A percentile compares a stretch with the other conserved stretches of the same genome.
Evolutionary conservation across 2,888 invertebrate genomes (phyloP).

Genomic region (Atherix ibis): DNA sequence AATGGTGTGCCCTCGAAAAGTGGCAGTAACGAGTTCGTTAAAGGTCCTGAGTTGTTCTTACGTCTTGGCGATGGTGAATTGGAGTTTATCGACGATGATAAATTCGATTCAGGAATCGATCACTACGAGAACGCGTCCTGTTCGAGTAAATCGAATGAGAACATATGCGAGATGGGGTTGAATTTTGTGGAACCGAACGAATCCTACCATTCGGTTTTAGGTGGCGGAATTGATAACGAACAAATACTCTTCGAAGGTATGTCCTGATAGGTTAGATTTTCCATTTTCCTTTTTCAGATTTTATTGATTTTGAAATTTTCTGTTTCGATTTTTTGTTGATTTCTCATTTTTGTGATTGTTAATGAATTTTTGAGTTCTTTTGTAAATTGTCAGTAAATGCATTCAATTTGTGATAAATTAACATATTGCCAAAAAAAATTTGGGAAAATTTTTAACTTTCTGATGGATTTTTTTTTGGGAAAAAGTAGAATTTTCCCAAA

Average conservation of each 20-base stretch:
- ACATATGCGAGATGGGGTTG: constrained; percentile 1
- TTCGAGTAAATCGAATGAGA: neutral
- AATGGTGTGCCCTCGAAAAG: neutral
- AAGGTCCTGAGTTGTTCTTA: constrained; percentile 13
- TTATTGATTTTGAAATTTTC: neutral
- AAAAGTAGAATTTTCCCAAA: no score
- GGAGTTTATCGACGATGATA: constrained; percentile 11
- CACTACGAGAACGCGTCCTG: constrained; percentile 3
- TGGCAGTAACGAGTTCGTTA: constrained; percentile 6
- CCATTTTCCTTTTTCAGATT: neutral
- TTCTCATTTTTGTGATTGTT: no score
- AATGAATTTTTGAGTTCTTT: no score
- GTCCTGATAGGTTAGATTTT: neutral
- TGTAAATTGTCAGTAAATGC: no score
- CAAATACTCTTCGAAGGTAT: constrained; percentile 28
- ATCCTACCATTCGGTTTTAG: constrained; percentile 8
- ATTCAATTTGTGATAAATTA: no score
- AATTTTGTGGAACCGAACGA: constrained; percentile 9
- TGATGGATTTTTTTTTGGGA: no score
- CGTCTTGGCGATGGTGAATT: constrained; percentile 9
- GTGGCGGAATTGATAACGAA: constrained; percentile 22
- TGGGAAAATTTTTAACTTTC: no score
- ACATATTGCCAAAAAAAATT: no score
- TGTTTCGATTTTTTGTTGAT: neutral
- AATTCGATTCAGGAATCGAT: constrained; percentile 6